Conservation (phyloP, 2,888 invertebrate genomes). For the Yponomeuta sedellus region DNA sequence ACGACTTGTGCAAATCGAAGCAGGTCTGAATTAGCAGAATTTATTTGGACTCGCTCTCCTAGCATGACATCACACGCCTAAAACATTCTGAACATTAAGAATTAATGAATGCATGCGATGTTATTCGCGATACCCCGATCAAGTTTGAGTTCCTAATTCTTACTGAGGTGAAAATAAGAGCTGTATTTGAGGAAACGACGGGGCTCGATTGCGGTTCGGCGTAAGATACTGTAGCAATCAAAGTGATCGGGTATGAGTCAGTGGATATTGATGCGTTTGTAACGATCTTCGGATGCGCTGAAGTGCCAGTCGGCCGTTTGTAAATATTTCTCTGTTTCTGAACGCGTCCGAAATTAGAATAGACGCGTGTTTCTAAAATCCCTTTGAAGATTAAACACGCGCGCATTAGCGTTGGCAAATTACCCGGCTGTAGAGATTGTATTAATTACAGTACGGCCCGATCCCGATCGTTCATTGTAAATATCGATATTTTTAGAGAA, state of each 20-base stretch:
- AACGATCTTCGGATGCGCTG: slow-evolving; percentile 75
- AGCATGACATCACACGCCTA: slow-evolving; percentile 4
- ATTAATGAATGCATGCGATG: slow-evolving; percentile 16
- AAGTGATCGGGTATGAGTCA: slow-evolving; percentile 48
- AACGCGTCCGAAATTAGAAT: slow-evolving; percentile 72
- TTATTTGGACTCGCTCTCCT: not conserved
- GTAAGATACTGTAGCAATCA: slow-evolving; percentile 44
- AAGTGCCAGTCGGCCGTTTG: slow-evolving; percentile 73
- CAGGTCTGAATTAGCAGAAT: not conserved
- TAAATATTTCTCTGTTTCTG: slow-evolving; percentile 77
- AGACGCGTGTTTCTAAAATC: slow-evolving; percentile 76
- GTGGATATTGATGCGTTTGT: slow-evolving; percentile 62
- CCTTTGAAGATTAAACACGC: slow-evolving; percentile 76
- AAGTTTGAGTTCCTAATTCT: not conserved
- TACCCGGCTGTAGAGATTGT: slow-evolving; percentile 76
- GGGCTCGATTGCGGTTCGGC: not conserved
- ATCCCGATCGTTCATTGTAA: slow-evolving; percentile 66
- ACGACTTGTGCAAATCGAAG: not conserved
- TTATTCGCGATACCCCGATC: not conserved
- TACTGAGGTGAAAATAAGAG: not conserved
- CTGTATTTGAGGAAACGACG: not conserved
- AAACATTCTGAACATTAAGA: slow-evolving; percentile 11
- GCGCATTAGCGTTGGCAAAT: slow-evolving; percentile 76
- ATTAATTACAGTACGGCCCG: slow-evolving; percentile 64
- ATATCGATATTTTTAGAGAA: slow-evolving; percentile 72